phyloP scores from a whole-genome alignment of 2,113 vertebrate genomes.

The Alces alces region DNA sequence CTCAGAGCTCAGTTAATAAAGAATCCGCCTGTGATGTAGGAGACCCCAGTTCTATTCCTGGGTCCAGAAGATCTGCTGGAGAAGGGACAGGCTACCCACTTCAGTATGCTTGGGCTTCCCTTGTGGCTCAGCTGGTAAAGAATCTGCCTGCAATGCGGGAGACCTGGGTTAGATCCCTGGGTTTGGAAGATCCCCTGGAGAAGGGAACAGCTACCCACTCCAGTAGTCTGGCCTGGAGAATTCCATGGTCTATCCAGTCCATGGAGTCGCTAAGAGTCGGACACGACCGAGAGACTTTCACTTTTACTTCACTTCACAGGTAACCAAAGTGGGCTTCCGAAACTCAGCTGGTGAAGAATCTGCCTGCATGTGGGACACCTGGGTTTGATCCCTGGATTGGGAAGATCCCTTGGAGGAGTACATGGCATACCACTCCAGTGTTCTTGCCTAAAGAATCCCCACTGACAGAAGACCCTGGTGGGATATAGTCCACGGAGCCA shows the following conservation, averaged over 20 bases:
- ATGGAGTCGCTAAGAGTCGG: fast-evolving
- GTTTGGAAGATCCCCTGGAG: not conserved
- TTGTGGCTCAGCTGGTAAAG: not conserved
- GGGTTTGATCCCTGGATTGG: not conserved
- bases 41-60: not conserved
- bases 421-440: not conserved
- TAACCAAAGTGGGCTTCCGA: not conserved
- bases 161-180: fast-evolving
- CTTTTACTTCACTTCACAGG: not conserved
- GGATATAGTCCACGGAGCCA: not conserved
- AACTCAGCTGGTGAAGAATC: not conserved
- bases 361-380: fast-evolving
- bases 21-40: not conserved
- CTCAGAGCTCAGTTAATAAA: not conserved
- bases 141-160: not conserved
- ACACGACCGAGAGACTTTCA: fast-evolving
- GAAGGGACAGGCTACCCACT: not conserved
- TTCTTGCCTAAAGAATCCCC: not conserved
- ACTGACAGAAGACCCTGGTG: not conserved
- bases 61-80: not conserved
- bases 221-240: not conserved
- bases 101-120: not conserved
- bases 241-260: not conserved
- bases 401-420: not conserved
- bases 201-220: not conserved